phyloP scores from a whole-genome alignment of 2,797 vertebrate species.

The Lindbergichthys nudifrons region DNA sequence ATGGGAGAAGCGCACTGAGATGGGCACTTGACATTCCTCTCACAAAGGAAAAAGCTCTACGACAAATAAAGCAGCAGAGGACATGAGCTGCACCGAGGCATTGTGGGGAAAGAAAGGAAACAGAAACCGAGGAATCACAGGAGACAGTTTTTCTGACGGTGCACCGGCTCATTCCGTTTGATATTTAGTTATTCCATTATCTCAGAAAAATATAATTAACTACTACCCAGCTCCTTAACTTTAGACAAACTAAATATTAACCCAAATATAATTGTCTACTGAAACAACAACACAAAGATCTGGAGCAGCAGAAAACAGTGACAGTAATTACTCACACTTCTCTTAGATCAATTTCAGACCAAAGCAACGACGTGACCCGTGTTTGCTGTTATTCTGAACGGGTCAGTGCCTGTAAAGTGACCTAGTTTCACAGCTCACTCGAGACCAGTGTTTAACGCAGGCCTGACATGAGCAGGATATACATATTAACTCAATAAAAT shows the following conservation, averaged over 20 bases:
- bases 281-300: neutral
- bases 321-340: neutral
- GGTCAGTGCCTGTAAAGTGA: conserved; percentile 15
- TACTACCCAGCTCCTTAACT: conserved; percentile 24
- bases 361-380: conserved; percentile 11
- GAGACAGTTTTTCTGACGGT: conserved; percentile 33
- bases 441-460: conserved; percentile 3
- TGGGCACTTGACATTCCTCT: conserved; percentile 83
- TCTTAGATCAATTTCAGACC: conserved; percentile 18
- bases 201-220: neutral
- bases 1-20: conserved; percentile 60
- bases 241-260: neutral
- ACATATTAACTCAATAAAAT: neutral
- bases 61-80: conserved; percentile 74
- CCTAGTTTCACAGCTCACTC: conserved; percentile 31
- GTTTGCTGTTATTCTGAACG: conserved; percentile 16
- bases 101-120: conserved; percentile 64
- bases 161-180: conserved; percentile 38
- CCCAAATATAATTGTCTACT: neutral
- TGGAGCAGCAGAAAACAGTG: no score
- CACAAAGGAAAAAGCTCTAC: conserved; percentile 78
- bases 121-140: conserved; percentile 47
- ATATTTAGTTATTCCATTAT: conserved; percentile 26
- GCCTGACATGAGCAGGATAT: neutral
- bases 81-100: conserved; percentile 69